Conservation (phyloP, 2,888 invertebrate genomes). For the Lithophane socia region DNA sequence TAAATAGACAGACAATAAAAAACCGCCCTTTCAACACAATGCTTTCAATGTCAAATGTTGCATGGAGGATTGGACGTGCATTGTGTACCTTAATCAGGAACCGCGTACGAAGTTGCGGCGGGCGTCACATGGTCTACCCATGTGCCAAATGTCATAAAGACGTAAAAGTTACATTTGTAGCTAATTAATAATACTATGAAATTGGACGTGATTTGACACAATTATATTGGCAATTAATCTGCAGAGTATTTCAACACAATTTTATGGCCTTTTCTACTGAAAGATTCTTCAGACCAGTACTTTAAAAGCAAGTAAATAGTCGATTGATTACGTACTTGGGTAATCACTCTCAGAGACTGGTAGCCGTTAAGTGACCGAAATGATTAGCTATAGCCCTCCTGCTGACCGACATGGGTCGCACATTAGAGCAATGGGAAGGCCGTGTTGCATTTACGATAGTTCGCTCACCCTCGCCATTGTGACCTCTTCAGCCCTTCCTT, state of each 20-base stretch:
- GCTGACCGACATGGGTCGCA: constrained; percentile 82
- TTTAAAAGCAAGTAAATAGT: constrained; percentile 48
- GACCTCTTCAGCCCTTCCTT: constrained; percentile 67
- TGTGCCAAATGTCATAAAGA: too few species aligned
- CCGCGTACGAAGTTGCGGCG: too few species aligned
- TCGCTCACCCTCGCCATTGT: constrained; percentile 59
- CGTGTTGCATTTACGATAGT: constrained; percentile 79
- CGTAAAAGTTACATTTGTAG: too few species aligned
- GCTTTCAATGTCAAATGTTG: too few species aligned
- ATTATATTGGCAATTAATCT: not conserved
- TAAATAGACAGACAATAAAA: too few species aligned
- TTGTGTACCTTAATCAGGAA: too few species aligned
- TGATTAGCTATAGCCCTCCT: constrained; percentile 82
- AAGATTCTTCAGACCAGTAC: constrained; percentile 13
- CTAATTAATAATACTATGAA: too few species aligned
- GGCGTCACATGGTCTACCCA: too few species aligned
- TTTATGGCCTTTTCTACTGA: not conserved
- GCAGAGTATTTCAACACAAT: not conserved
- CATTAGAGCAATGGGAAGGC: constrained; percentile 82
- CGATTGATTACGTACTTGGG: constrained; percentile 65
- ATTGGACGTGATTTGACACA: too few species aligned
- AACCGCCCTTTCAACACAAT: too few species aligned
- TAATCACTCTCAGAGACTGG: constrained; percentile 80
- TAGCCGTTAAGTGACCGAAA: constrained; percentile 84
- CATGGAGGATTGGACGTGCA: too few species aligned